phyloP scores from a whole-genome alignment of 1,140 invertebrate species.

The Papilio aristodemus region DNA sequence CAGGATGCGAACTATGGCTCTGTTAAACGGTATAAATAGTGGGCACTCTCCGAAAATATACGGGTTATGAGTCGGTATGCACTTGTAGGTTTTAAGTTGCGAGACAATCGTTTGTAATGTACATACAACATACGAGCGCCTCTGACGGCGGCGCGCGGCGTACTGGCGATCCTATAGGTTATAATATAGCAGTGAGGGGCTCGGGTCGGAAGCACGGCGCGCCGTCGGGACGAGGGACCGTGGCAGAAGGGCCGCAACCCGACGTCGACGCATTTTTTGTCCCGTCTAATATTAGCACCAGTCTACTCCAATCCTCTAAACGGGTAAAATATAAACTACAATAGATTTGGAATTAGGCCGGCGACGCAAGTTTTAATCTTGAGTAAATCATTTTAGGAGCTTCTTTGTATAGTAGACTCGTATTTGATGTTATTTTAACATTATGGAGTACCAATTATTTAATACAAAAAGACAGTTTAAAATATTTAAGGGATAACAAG shows the following conservation, averaged over 20 bases:
- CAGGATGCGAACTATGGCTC: slow-evolving; percentile 55
- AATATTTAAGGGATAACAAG: no score
- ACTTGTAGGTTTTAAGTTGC: slow-evolving; percentile 60
- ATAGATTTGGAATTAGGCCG: no score
- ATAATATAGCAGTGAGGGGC: slow-evolving; percentile 39
- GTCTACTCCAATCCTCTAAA: slow-evolving; percentile 59
- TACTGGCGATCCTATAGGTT: slow-evolving; percentile 50
- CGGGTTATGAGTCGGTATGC: slow-evolving; percentile 53
- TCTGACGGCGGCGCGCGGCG: slow-evolving; percentile 55
- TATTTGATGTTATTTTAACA: no score
- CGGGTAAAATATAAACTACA: neutral
- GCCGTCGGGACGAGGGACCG: slow-evolving; percentile 62
- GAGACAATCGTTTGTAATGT: slow-evolving; percentile 50
- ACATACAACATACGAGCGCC: slow-evolving; percentile 46
- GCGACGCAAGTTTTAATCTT: no score
- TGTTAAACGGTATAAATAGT: slow-evolving; percentile 55
- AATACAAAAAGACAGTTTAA: no score
- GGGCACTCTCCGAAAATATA: slow-evolving; percentile 60
- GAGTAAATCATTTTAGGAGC: no score
- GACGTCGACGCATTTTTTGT: slow-evolving; percentile 66
- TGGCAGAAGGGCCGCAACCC: slow-evolving; percentile 71
- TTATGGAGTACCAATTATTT: no score
- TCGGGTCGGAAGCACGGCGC: slow-evolving; percentile 49
- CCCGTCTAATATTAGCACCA: slow-evolving; percentile 70
- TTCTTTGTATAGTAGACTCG: no score